phyloP scores from a whole-genome alignment of 2,113 vertebrate genomes.

The Sapajus apella region DNA sequence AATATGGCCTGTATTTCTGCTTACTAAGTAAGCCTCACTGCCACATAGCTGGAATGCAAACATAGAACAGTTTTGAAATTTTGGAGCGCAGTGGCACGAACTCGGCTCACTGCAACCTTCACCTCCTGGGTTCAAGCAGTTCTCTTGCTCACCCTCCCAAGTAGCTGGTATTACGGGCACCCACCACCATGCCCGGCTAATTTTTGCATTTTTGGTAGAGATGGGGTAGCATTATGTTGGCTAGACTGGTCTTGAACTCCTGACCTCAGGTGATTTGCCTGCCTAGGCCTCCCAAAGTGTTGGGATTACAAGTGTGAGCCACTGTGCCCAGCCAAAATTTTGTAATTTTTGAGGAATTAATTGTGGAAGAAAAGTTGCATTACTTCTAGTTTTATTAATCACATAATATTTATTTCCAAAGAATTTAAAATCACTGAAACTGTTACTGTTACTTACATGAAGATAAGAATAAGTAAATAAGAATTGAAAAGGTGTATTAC shows the following conservation, averaged over 20 bases:
- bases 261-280: background rate
- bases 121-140: background rate
- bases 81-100: background rate
- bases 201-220: background rate
- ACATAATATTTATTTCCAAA: background rate
- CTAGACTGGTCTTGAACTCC: background rate
- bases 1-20: background rate
- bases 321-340: background rate
- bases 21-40: background rate
- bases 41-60: background rate
- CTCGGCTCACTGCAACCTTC: background rate
- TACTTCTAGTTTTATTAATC: background rate
- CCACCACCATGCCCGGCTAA: background rate
- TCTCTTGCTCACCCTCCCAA: background rate
- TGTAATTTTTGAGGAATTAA: background rate
- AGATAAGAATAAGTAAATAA: background rate
- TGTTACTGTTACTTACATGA: background rate
- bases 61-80: background rate
- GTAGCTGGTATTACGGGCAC: background rate
- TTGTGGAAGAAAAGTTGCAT: background rate
- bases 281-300: background rate
- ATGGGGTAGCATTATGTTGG: background rate
- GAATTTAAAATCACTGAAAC: background rate
- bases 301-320: background rate
- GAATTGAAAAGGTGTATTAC: background rate